Conservation (phyloP, 2,888 invertebrate genomes). For the Catocala nupta region DNA sequence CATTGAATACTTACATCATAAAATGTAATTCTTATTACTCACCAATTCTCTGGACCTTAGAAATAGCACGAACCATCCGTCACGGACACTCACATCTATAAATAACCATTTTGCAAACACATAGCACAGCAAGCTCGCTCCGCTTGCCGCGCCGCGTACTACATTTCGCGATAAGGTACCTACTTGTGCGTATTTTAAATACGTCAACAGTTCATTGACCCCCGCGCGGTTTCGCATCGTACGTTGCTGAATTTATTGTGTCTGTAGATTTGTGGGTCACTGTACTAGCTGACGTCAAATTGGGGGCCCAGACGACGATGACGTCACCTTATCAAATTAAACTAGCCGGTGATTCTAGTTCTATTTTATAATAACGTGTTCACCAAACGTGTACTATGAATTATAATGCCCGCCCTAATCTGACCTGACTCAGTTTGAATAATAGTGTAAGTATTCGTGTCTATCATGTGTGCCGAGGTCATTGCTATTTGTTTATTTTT, state of each 20-base stretch:
- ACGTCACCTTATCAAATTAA: constrained; percentile 79
- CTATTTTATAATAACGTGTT: constrained; percentile 73
- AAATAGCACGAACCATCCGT: constrained; percentile 77
- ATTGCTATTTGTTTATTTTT: constrained; percentile 83
- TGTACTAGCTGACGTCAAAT: constrained; percentile 81
- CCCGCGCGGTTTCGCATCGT: constrained; percentile 79
- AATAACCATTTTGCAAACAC: constrained; percentile 83
- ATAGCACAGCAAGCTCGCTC: constrained; percentile 73
- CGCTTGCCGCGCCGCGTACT: constrained; percentile 76
- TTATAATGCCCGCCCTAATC: constrained; percentile 82
- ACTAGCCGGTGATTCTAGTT: constrained; percentile 81
- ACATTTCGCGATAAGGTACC: constrained; percentile 83
- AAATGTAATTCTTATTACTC: constrained; percentile 56
- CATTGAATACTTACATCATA: constrained; percentile 27
- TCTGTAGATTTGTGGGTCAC: constrained; percentile 87
- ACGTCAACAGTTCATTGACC: constrained; percentile 86
- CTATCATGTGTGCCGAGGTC: constrained; percentile 83
- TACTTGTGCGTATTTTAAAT: constrained; percentile 84
- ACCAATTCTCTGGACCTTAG: constrained; percentile 68
- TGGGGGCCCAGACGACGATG: constrained; percentile 79
- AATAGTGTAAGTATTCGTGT: constrained; percentile 69
- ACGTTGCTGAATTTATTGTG: constrained; percentile 85
- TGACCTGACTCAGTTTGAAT: constrained; percentile 76
- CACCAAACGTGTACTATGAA: constrained; percentile 75
- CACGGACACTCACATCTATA: constrained; percentile 79